Percentiles rank a stretch among this genome's conserved stretches.
Evolutionary conservation across 2,888 invertebrate genomes (phyloP).

Genomic region (Leucania comma): DNA sequence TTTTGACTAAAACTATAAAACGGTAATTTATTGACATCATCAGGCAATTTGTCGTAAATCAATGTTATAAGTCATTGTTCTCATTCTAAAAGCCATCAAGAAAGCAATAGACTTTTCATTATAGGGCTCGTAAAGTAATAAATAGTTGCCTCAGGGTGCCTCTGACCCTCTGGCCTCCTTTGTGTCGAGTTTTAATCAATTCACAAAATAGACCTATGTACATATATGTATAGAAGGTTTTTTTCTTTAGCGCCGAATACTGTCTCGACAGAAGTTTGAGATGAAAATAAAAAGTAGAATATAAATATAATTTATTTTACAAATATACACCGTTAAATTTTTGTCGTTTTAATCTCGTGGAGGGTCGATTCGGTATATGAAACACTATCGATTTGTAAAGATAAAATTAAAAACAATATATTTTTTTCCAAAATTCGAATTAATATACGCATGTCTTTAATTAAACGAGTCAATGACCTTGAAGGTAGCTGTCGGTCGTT

Average conservation of each 20-base stretch:
- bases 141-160: conserved; percentile 38
- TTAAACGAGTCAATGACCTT: no score
- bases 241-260: background rate
- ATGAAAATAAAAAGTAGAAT: conserved; percentile 21
- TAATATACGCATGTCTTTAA: no score
- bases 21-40: no score
- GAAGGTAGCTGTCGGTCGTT: no score
- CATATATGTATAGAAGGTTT: conserved; percentile 4
- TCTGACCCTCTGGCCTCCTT: conserved; percentile 42
- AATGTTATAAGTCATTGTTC: conserved; percentile 2
- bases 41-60: no score
- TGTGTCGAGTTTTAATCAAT: conserved; percentile 52
- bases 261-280: conserved; percentile 4
- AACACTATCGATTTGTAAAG: no score
- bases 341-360: no score
- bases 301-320: conserved; percentile 6
- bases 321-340: no score
- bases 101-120: conserved; percentile 45
- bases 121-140: conserved; percentile 34
- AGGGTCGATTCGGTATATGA: no score
- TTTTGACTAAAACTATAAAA: no score
- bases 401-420: no score
- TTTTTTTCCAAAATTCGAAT: no score
- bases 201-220: conserved; percentile 32
- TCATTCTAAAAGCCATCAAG: conserved; percentile 10